These are phyloP conservation scores for Heteromyza rotundicornis DNA, from an alignment of 2,888 invertebrate genomes.

Conservation along the genomic window DNA sequence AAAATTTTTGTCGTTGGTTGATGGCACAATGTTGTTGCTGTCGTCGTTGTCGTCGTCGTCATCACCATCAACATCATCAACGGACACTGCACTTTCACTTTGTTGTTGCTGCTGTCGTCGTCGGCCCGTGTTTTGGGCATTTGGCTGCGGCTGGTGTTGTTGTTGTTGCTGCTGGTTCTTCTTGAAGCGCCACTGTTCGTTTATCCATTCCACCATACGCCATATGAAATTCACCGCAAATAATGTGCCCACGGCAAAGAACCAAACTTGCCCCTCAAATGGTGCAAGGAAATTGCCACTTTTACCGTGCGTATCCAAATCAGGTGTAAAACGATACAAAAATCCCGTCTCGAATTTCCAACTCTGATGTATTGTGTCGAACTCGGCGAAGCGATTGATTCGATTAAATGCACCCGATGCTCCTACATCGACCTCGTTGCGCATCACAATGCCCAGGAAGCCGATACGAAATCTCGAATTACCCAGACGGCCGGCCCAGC, in stretches of 20 bases:
- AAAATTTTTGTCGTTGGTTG: background rate
- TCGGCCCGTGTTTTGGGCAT: background rate
- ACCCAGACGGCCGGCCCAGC: constrained; percentile 57
- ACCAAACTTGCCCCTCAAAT: constrained; percentile 53
- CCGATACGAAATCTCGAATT: constrained; percentile 55
- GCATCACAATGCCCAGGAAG: constrained; percentile 50
- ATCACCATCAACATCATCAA: background rate
- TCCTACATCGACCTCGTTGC: constrained; percentile 59
- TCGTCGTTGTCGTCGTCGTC: background rate
- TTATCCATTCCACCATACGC: constrained; percentile 41
- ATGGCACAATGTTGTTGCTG: background rate
- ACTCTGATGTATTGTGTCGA: constrained; percentile 57
- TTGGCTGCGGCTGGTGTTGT: background rate
- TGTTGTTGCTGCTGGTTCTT: background rate
- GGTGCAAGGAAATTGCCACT: constrained; percentile 57
- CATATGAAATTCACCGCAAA: constrained; percentile 44
- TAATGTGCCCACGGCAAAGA: constrained; percentile 35
- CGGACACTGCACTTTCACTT: no score
- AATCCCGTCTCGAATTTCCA: constrained; percentile 58
- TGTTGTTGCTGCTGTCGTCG: background rate
- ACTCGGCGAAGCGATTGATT: constrained; percentile 54
- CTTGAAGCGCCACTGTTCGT: constrained; percentile 21
- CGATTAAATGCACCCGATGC: constrained; percentile 56
- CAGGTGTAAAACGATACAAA: constrained; percentile 55
- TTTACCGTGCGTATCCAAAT: constrained; percentile 44